Conservation (phyloP, 2,113 vertebrate genomes). For the Peucedramus taeniatus region DNA sequence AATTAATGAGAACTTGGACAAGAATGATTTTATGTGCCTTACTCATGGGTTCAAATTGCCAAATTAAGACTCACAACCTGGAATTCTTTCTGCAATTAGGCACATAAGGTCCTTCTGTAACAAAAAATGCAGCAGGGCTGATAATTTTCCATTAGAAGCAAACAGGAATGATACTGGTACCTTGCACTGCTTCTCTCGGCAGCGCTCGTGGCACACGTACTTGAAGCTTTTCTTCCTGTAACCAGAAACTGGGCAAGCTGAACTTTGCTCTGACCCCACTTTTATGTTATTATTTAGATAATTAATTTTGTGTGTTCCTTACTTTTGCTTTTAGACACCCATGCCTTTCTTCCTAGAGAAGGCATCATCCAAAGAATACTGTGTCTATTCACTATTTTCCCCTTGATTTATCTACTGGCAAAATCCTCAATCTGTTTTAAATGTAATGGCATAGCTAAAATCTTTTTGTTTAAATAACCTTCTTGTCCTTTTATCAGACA, state of each 20-base stretch:
- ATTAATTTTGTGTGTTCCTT: neutral
- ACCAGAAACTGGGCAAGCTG: neutral
- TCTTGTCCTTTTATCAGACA: slow-evolving; percentile 50
- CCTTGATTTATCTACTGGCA: slow-evolving; percentile 6
- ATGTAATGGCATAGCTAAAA: slow-evolving; percentile 52
- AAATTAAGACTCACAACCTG: neutral
- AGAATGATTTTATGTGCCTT: neutral
- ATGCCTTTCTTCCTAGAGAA: neutral
- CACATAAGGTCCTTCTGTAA: neutral
- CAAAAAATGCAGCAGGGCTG: neutral
- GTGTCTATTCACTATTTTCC: neutral
- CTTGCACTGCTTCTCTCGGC: neutral
- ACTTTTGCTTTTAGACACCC: neutral
- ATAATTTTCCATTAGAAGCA: neutral
- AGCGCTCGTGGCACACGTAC: neutral
- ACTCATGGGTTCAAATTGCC: neutral
- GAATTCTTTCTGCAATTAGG: neutral
- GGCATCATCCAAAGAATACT: neutral
- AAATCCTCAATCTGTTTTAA: slow-evolving; percentile 47
- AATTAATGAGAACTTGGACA: neutral
- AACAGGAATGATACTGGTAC: neutral
- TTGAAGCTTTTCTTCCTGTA: neutral
- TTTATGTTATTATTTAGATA: neutral
- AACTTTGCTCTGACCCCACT: neutral
- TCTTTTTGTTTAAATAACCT: slow-evolving; percentile 66